Conservation (phyloP, 2,888 invertebrate genomes). For the Rhingia rostrata region DNA sequence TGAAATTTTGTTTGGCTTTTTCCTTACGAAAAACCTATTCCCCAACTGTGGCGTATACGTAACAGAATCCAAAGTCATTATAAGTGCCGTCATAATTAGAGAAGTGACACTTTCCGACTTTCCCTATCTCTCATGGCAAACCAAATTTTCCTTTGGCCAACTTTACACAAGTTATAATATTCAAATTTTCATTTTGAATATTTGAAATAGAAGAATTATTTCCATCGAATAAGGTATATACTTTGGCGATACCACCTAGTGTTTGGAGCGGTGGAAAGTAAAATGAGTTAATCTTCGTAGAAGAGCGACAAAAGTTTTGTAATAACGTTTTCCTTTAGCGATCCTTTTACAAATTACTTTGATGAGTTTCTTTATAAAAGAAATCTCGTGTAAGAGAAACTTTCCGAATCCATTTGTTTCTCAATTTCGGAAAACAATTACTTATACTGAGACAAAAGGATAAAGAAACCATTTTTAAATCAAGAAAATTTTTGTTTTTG, state of each 20-base stretch:
- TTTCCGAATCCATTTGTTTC: slow-evolving; percentile 4
- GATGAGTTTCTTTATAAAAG: slow-evolving; percentile 38
- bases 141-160: slow-evolving; percentile 26
- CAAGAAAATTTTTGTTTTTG: slow-evolving; percentile 30
- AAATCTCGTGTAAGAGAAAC: slow-evolving; percentile 30
- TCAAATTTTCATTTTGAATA: slow-evolving; percentile 58
- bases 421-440: slow-evolving; percentile 31
- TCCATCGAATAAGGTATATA: slow-evolving; percentile 27
- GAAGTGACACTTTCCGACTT: slow-evolving; percentile 39
- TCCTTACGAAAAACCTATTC: neutral
- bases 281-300: slow-evolving; percentile 64
- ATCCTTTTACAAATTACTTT: slow-evolving; percentile 65
- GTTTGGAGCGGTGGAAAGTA: slow-evolving; percentile 43
- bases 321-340: slow-evolving; percentile 60
- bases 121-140: neutral
- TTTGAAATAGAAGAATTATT: slow-evolving; percentile 38
- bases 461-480: slow-evolving; percentile 28
- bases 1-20: too few species aligned
- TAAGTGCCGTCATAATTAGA: slow-evolving; percentile 34
- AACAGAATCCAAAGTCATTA: slow-evolving; percentile 36
- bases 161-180: slow-evolving; percentile 51
- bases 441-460: slow-evolving; percentile 34
- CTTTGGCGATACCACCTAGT: slow-evolving; percentile 25
- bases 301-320: slow-evolving; percentile 64
- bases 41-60: slow-evolving; percentile 36